These are phyloP conservation scores for Simalia tracyae DNA, from an alignment of 2,797 vertebrate species.

Conservation along the genomic window DNA sequence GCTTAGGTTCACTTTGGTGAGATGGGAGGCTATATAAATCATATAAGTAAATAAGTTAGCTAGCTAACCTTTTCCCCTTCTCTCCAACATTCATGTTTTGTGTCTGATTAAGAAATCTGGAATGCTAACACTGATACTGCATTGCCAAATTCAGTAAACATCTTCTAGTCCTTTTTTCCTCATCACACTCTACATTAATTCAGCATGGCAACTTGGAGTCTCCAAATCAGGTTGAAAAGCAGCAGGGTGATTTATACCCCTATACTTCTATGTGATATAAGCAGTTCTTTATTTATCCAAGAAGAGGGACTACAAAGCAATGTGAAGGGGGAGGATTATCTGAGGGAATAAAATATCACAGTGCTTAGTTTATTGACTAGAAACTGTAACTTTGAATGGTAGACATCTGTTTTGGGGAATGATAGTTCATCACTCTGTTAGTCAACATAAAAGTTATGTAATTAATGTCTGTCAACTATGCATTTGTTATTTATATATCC, in stretches of 20 bases:
- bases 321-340: neutral
- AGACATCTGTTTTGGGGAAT: neutral
- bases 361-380: neutral
- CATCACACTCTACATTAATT: neutral
- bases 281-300: neutral
- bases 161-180: too few species aligned
- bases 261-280: neutral
- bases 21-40: too few species aligned
- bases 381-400: conserved; percentile 16
- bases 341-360: neutral
- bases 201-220: neutral
- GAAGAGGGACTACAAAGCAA: neutral
- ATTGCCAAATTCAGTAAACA: conserved; percentile 31
- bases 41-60: too few species aligned
- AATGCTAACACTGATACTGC: neutral
- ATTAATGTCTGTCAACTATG: too few species aligned
- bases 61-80: too few species aligned
- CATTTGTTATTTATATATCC: too few species aligned
- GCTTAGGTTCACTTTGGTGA: too few species aligned
- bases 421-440: too few species aligned
- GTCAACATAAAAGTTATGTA: too few species aligned
- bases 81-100: too few species aligned
- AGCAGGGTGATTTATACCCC: neutral
- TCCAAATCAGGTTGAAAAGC: neutral
- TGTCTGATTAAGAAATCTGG: too few species aligned